Base-by-base conservation (phyloP, 64 coral and sea anemone genomes). In the Montipora cactus region DNA sequence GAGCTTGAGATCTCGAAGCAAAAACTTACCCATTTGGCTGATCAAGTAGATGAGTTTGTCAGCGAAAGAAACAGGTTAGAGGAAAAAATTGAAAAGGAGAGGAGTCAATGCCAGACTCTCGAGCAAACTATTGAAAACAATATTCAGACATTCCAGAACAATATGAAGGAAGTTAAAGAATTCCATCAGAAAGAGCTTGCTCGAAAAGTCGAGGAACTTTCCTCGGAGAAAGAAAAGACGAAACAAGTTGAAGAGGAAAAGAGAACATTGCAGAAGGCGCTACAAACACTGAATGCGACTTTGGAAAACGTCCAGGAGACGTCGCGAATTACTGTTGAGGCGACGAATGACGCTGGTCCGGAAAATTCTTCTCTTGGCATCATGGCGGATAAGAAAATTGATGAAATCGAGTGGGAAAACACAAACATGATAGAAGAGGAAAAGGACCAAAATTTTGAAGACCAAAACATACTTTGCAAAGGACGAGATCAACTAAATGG, bases 231-330 rank as follows among this genome's bases (percentile, higher is more conserved):
- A 86, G 51, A 85, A 74, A 67, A 64, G 46, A 44, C 37, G 14
- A 49, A 94, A 59, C 20, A 82, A 5, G 20, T 94, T 50, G 88
- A 94, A 79, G 90, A 67, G 80, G 81, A 87, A 75, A 44, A 90
- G 44, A 7, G 48, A 15, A 8, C 22, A 23, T 83, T 96, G 51
- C 47, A 69, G 67, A 57, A 51, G 7, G 51, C 68, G 76, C 23
- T 71, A 10, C 81, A 91, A 59, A 25, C 16, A 49, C 28, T 75
- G 46, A 81, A 25, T 52, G 16, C 16, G 47, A 93, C 15, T 47
- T 37, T 80, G 47, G 89, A 90, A 21, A 76, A 88, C 20, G n/a
- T 70, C 19, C 83, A 93, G 87, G 74, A 72, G 19, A 10, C 28
- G 8, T 1, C 82, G 64, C 57, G 47, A 68, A 47, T 19, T 22